These are phyloP conservation scores for Xenopus borealis DNA, from an alignment of 2,113 vertebrate genomes.

Conservation along the genomic window DNA sequence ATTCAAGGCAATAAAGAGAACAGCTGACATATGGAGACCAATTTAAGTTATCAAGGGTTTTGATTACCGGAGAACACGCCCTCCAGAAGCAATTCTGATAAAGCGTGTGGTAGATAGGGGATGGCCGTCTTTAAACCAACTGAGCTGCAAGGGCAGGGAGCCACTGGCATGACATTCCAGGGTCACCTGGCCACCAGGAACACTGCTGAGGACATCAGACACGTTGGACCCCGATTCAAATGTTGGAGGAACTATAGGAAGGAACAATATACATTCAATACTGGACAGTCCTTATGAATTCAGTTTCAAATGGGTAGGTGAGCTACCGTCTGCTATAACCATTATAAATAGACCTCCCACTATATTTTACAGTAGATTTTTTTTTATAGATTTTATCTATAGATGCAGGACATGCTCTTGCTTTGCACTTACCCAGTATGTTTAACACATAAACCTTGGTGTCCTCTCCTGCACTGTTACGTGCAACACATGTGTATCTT, in stretches of 20 bases:
- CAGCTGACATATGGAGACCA: no score
- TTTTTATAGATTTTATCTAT: no score
- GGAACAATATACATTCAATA: neutral
- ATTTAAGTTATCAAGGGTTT: no score
- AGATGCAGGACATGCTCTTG: no score
- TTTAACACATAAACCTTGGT: constrained; percentile 70
- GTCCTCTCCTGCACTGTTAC: constrained; percentile 74
- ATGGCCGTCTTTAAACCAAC: constrained; percentile 82
- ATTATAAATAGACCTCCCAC: no score
- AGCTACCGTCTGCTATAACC: no score
- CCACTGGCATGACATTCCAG: constrained; percentile 75
- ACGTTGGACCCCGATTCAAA: constrained; percentile 57
- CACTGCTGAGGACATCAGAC: constrained; percentile 36
- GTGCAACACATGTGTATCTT: constrained; percentile 81
- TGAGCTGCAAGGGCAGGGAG: constrained; percentile 71
- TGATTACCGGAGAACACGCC: constrained; percentile 75
- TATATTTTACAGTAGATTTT: no score
- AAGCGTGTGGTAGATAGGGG: constrained; percentile 74
- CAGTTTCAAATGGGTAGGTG: no score
- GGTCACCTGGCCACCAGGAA: constrained; percentile 62
- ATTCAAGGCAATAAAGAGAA: no score
- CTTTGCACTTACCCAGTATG: constrained; percentile 71
- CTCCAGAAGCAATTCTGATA: constrained; percentile 65
- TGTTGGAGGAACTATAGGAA: constrained; percentile 69
- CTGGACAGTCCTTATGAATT: no score